Evolutionary conservation across 2,888 invertebrate species (phyloP).

Genomic region (Frankliniella fusca): DNA sequence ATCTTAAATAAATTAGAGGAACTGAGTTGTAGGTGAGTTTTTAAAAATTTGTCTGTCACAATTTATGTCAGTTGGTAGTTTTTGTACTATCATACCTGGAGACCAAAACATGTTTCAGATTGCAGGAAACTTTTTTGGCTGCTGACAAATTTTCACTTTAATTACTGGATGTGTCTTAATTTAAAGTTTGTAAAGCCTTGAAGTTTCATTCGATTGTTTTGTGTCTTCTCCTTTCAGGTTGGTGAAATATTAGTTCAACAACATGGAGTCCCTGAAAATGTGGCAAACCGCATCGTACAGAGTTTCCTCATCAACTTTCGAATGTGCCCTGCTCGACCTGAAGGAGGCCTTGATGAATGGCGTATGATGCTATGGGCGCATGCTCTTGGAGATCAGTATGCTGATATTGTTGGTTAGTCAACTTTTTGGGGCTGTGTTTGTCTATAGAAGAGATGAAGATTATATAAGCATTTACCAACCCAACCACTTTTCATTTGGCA

Average conservation of each 20-base stretch:
- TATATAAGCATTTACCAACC: conserved; percentile 30
- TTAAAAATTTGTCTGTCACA: not conserved
- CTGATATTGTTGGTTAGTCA: conserved; percentile 63
- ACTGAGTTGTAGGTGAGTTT: not conserved
- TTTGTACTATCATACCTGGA: not conserved
- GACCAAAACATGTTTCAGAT: not conserved
- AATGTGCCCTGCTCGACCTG: conserved; percentile 73
- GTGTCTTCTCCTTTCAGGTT: conserved; percentile 33
- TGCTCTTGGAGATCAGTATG: conserved; percentile 68
- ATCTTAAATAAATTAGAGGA: not conserved
- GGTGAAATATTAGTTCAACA: conserved; percentile 50
- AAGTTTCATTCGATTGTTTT: not conserved
- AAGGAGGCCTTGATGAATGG: conserved; percentile 70
- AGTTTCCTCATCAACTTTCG: conserved; percentile 72
- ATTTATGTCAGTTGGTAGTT: not conserved
- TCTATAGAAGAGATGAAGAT: not conserved
- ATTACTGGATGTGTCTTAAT: no score
- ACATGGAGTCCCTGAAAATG: conserved; percentile 62
- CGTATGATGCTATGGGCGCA: conserved; percentile 71
- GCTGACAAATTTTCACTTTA: not conserved
- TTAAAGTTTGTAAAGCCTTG: no score
- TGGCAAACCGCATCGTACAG: conserved; percentile 61
- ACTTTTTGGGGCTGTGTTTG: not conserved
- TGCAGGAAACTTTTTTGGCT: not conserved
- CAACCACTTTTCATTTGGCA: conserved; percentile 42